Percentiles rank a stretch among this genome's conserved stretches.
phyloP scores from a whole-genome alignment of 2,888 invertebrate genomes.

The Esperia sulphurella region DNA sequence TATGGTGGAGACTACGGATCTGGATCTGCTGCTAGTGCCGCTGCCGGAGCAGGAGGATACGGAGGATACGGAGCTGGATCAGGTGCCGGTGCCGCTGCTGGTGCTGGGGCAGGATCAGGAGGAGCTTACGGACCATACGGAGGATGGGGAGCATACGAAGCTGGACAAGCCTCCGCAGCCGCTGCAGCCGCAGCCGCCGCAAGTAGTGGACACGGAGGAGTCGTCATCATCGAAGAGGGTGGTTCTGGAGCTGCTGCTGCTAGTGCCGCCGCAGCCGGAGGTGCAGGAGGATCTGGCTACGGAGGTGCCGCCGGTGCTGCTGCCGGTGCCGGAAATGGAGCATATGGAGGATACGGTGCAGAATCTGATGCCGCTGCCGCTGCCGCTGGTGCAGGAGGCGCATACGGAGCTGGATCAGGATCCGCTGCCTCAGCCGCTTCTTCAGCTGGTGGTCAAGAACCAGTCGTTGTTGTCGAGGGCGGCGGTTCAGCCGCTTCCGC shows the following conservation, averaged over 20 bases:
- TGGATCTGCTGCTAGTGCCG: too few relatives aligned
- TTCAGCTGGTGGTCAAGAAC: background rate
- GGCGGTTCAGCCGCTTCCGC: background rate
- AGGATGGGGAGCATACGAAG: background rate
- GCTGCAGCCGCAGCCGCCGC: too few relatives aligned
- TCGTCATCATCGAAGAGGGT: too few relatives aligned
- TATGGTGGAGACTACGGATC: too few relatives aligned
- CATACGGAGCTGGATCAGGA: background rate
- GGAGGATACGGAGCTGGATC: background rate
- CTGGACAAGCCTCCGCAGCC: too few relatives aligned
- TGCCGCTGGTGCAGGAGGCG: conserved; percentile 3
- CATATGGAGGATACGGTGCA: conserved; percentile 1
- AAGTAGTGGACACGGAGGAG: too few relatives aligned
- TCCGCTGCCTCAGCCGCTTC: conserved; percentile 1
- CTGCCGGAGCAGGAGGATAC: conserved; percentile 1
- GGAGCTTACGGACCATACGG: background rate
- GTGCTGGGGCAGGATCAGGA: background rate
- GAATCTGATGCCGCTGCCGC: background rate
- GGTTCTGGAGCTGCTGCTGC: background rate
- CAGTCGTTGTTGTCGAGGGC: too few relatives aligned
- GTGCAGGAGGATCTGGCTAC: background rate
- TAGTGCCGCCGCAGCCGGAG: background rate
- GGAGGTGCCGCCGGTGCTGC: too few relatives aligned
- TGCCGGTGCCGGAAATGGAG: background rate
- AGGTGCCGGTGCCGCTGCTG: conserved; percentile 7